A percentile compares a stretch with the other conserved stretches of the same genome.
These are phyloP conservation scores for Dorcus parallelipipedus DNA, from an alignment of 2,888 invertebrate species.

Conservation along the genomic window DNA sequence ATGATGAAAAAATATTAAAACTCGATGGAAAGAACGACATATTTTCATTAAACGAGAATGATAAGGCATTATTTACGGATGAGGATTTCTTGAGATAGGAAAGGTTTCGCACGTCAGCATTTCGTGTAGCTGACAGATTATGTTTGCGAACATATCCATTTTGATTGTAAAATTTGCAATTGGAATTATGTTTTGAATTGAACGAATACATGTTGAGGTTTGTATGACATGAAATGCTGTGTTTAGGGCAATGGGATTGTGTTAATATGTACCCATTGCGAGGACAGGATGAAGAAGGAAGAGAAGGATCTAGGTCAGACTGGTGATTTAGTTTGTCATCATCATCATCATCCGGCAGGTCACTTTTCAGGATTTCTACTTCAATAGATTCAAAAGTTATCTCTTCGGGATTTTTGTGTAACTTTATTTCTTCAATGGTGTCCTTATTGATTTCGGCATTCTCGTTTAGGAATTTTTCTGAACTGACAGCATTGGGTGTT, in stretches of 20 bases:
- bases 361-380: too few relatives aligned
- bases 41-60: slow-evolving; percentile 24
- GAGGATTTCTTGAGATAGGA: slow-evolving; percentile 31
- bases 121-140: not conserved
- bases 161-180: not conserved
- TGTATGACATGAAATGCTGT: slow-evolving; percentile 11
- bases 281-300: not conserved
- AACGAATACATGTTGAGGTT: not conserved
- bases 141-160: slow-evolving; percentile 8
- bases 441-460: not conserved
- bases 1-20: slow-evolving; percentile 34
- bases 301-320: too few relatives aligned
- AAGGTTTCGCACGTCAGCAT: slow-evolving; percentile 1
- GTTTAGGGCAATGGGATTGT: not conserved
- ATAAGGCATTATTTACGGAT: slow-evolving; percentile 30
- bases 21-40: slow-evolving; percentile 31
- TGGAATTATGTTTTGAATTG: not conserved
- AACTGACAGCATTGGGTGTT: too few relatives aligned
- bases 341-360: too few relatives aligned
- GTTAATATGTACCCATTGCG: slow-evolving; percentile 19
- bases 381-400: too few relatives aligned
- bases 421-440: too few relatives aligned
- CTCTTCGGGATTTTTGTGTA: too few relatives aligned
- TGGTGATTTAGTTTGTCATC: too few relatives aligned
- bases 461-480: too few relatives aligned